phyloP scores from a whole-genome alignment of 2,888 invertebrate genomes.

The Drosophila demipolita region DNA sequence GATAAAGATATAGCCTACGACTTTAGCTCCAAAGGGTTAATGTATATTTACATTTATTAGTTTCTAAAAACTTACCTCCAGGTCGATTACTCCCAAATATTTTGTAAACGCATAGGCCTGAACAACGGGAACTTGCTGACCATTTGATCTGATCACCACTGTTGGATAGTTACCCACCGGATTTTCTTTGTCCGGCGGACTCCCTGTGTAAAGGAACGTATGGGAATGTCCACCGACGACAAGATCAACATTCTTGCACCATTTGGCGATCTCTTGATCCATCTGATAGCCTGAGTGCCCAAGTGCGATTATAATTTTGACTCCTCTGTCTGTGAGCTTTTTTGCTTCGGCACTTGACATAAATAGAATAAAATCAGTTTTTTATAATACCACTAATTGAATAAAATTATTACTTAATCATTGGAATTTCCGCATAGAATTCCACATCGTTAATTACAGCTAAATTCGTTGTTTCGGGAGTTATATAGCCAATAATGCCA shows the following conservation, averaged over 20 bases:
- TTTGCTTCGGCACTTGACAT: slow-evolving; percentile 86
- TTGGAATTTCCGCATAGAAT: slow-evolving; percentile 88
- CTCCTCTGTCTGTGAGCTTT: slow-evolving; percentile 87
- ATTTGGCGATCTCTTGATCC: slow-evolving; percentile 90
- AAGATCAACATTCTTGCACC: slow-evolving; percentile 91
- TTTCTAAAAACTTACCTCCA: slow-evolving; percentile 65
- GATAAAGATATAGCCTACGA: neutral
- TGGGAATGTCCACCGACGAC: slow-evolving; percentile 95
- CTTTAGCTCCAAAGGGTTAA: neutral
- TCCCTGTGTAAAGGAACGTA: slow-evolving; percentile 92
- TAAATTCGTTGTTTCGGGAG: slow-evolving; percentile 89
- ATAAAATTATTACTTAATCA: slow-evolving; percentile 85
- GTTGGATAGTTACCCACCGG: slow-evolving; percentile 92
- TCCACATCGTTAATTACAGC: slow-evolving; percentile 86
- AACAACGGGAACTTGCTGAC: slow-evolving; percentile 91
- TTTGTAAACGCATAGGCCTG: slow-evolving; percentile 96
- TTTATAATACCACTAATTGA: neutral
- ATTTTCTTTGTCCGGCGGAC: slow-evolving; percentile 88
- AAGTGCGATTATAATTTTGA: slow-evolving; percentile 92
- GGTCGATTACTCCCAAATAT: slow-evolving; percentile 92
- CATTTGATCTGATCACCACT: slow-evolving; percentile 88
- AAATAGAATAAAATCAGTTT: neutral
- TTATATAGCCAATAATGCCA: slow-evolving; percentile 93
- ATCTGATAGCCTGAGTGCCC: slow-evolving; percentile 93
- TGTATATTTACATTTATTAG: neutral